Evolutionary conservation across 2,113 vertebrate species (phyloP).

Genomic region (Coreoperca whiteheadi): DNA sequence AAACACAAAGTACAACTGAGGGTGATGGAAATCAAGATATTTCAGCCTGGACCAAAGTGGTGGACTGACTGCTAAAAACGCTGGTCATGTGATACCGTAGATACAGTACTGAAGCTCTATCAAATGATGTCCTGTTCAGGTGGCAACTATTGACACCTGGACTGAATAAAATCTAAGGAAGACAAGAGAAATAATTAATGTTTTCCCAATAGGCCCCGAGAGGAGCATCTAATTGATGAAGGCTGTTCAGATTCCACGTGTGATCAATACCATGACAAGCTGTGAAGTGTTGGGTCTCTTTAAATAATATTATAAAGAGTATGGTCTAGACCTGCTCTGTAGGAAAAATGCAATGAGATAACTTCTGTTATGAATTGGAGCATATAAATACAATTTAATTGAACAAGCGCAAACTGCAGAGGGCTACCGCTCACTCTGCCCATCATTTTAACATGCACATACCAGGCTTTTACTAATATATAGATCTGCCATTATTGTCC

Average conservation of each 20-base stretch:
- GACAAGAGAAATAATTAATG: neutral
- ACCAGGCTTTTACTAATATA: neutral
- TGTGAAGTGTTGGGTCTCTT: too few species aligned
- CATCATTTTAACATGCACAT: neutral
- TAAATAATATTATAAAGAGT: too few species aligned
- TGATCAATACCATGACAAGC: constrained; percentile 5
- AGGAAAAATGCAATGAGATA: too few species aligned
- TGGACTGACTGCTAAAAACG: too few species aligned
- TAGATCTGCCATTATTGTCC: neutral
- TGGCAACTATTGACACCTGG: neutral
- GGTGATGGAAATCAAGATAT: neutral
- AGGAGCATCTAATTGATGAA: constrained; percentile 7
- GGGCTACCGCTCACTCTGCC: neutral
- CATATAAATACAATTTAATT: too few species aligned
- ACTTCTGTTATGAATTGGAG: too few species aligned
- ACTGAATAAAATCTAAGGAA: neutral
- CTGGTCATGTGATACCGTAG: neutral
- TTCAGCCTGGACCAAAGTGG: neutral
- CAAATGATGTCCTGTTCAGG: neutral
- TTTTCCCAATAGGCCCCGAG: constrained; percentile 3
- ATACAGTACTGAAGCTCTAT: neutral
- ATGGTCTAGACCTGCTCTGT: too few species aligned
- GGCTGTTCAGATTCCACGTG: neutral
- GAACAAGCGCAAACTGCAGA: neutral
- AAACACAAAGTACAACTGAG: neutral